These are phyloP conservation scores for Octomys mimax DNA, from an alignment of 2,797 vertebrate species.

Conservation along the genomic window DNA sequence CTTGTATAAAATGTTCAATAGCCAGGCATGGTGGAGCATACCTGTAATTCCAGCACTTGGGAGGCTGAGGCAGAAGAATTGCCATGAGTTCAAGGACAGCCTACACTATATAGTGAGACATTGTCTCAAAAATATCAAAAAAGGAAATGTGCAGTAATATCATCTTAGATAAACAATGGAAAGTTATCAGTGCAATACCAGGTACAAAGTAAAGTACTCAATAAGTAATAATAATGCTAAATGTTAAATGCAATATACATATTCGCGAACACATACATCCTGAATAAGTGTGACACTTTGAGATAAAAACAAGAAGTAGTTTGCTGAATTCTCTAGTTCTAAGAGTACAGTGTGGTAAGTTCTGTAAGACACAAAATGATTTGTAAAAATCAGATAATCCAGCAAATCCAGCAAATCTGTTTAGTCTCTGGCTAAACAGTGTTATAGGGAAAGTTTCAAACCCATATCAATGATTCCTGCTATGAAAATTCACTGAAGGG, in stretches of 20 bases:
- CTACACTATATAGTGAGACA: background rate
- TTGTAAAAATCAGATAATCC: conserved; percentile 23
- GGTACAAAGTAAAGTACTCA: background rate
- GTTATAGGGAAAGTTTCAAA: conserved; percentile 4
- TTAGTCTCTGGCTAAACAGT: background rate
- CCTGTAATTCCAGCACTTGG: background rate
- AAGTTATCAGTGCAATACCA: background rate
- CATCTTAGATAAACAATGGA: background rate
- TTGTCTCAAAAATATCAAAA: background rate
- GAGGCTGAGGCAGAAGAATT: background rate
- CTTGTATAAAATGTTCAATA: background rate
- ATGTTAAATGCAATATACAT: background rate
- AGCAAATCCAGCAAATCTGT: background rate
- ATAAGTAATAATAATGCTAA: background rate
- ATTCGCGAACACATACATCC: background rate
- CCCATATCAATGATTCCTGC: background rate
- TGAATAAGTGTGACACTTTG: background rate
- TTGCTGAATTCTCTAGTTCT: background rate
- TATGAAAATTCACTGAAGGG: conserved; percentile 21
- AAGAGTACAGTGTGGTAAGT: background rate
- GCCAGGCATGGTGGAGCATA: too few relatives aligned
- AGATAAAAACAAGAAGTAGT: background rate
- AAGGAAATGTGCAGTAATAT: background rate
- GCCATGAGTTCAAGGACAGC: background rate
- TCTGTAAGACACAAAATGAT: conserved; percentile 1